phyloP scores from a whole-genome alignment of 2,113 vertebrate species.

The Sinocyclocheilus anshuiensis region DNA sequence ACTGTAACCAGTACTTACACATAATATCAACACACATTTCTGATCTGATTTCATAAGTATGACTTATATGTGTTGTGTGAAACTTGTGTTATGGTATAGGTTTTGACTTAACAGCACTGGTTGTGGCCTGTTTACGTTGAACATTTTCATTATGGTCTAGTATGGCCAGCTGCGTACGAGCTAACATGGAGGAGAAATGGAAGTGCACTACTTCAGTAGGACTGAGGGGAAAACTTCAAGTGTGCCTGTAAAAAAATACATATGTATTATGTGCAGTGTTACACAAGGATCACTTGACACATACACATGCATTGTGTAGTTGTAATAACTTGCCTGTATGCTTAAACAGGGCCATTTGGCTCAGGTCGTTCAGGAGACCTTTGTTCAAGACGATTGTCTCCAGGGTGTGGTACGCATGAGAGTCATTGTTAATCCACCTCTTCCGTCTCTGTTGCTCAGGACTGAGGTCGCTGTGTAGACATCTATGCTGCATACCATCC shows the following conservation, averaged over 20 bases:
- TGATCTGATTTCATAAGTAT: too few species aligned
- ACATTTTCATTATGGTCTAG: background rate
- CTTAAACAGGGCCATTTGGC: background rate
- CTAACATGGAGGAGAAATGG: background rate
- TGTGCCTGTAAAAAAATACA: background rate
- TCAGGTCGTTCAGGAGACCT: background rate
- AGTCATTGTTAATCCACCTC: background rate
- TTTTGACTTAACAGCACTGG: background rate
- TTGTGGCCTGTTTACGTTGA: background rate
- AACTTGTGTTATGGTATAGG: too few species aligned
- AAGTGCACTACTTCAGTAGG: background rate
- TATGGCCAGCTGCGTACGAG: background rate
- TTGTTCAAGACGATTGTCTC: background rate
- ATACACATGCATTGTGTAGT: background rate
- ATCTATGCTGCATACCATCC: background rate
- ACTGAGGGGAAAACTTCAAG: background rate
- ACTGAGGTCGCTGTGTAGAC: background rate
- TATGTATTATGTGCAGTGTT: background rate
- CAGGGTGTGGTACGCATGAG: background rate
- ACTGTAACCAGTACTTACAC: too few species aligned
- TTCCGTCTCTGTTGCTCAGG: background rate
- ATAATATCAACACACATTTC: too few species aligned
- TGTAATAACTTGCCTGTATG: background rate
- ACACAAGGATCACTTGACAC: too few species aligned
- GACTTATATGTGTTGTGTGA: too few species aligned